Percentiles rank a stretch among this genome's conserved stretches.
Conservation (phyloP, 2,888 invertebrate genomes). For the Eristalis pertinax region DNA sequence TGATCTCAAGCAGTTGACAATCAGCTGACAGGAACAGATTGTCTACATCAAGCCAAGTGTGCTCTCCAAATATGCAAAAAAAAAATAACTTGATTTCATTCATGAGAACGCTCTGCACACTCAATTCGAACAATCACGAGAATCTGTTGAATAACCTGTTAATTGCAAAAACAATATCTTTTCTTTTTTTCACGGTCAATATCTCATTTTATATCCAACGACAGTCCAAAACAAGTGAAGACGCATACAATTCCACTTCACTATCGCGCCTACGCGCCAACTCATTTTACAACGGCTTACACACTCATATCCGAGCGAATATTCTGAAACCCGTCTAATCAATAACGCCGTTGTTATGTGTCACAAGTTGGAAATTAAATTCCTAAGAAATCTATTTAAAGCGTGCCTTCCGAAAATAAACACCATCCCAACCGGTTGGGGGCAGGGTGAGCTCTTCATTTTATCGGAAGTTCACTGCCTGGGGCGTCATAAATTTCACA, state of each 20-base stretch:
- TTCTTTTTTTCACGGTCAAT: no score
- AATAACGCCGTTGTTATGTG: conserved; percentile 3
- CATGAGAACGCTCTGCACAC: neutral
- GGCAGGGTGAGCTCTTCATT: neutral
- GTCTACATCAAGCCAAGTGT: no score
- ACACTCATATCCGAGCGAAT: neutral
- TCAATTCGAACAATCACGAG: neutral
- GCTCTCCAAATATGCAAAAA: neutral
- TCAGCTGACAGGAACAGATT: no score
- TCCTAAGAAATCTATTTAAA: conserved; percentile 4
- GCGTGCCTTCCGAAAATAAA: conserved; percentile 5
- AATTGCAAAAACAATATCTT: no score
- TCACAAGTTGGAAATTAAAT: neutral
- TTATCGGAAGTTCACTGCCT: conserved; percentile 9
- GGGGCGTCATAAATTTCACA: conserved; percentile 3
- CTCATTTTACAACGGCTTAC: neutral
- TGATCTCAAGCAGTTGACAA: no score
- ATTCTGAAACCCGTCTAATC: neutral
- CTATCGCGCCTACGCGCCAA: neutral
- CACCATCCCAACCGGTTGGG: neutral
- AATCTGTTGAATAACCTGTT: neutral
- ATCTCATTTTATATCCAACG: no score
- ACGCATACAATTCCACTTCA: neutral
- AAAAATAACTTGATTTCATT: neutral
- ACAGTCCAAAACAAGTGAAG: neutral